phyloP scores from a whole-genome alignment of 2,113 vertebrate species.

The Orthonyx spaldingii region DNA sequence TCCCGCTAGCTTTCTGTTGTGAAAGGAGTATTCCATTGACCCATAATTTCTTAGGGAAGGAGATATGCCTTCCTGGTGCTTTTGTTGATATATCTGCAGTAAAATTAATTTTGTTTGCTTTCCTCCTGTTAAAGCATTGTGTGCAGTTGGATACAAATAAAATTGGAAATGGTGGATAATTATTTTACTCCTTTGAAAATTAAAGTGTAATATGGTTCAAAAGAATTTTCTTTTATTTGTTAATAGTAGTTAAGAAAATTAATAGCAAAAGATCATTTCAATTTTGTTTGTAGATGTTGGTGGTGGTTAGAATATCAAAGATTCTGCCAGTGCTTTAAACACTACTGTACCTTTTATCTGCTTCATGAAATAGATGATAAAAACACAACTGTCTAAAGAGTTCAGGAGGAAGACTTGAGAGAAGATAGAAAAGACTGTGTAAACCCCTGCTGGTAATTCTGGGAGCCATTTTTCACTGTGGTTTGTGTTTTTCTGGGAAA shows the following conservation, averaged over 20 bases:
- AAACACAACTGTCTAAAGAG: background rate
- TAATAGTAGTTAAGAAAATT: background rate
- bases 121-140: background rate
- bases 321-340: background rate
- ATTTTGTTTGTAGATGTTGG: background rate
- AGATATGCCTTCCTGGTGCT: background rate
- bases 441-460: background rate
- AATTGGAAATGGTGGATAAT: background rate
- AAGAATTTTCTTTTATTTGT: background rate
- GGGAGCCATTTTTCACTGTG: background rate
- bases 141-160: background rate
- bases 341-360: background rate
- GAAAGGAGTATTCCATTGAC: background rate
- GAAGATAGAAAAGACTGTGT: background rate
- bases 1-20: background rate
- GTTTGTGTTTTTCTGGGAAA: background rate
- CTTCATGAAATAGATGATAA: background rate
- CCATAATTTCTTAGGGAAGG: background rate
- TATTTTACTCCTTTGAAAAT: background rate
- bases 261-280: background rate
- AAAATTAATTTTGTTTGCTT: background rate
- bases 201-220: background rate
- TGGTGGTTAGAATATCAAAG: background rate
- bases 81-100: background rate
- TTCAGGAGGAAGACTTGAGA: background rate